phyloP scores from a whole-genome alignment of 2,113 vertebrate genomes.

The Aphyosemion australe region DNA sequence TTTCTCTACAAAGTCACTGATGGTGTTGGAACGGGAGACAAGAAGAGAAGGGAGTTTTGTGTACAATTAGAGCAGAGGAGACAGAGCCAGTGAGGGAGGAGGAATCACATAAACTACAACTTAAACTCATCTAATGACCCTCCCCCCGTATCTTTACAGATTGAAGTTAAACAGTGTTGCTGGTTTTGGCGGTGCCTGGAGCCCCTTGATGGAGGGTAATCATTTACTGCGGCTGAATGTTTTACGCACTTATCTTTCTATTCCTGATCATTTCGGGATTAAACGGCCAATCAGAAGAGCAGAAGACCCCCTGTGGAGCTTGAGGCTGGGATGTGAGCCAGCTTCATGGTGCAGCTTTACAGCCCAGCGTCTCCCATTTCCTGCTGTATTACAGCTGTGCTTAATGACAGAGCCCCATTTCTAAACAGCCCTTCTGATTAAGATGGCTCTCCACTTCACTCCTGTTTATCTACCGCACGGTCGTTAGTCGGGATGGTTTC shows the following conservation, averaged over 20 bases:
- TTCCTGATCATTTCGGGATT: conserved; percentile 52
- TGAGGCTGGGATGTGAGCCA: conserved; percentile 39
- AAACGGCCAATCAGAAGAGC: conserved; percentile 49
- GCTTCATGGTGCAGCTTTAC: conserved; percentile 50
- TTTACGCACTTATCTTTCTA: conserved; percentile 51
- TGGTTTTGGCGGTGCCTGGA: conserved; percentile 51
- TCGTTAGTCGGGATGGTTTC: conserved; percentile 69
- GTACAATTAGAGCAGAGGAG: conserved; percentile 49
- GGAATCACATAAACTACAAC: conserved; percentile 42
- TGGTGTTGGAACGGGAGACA: conserved; percentile 19
- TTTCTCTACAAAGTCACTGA: conserved; percentile 41
- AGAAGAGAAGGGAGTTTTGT: conserved; percentile 42
- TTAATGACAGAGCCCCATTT: conserved; percentile 66
- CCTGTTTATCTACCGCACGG: conserved; percentile 66
- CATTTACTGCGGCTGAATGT: conserved; percentile 51
- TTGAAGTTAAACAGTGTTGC: conserved; percentile 44
- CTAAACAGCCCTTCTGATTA: conserved; percentile 68
- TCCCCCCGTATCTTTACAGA: conserved; percentile 23
- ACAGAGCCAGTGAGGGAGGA: conserved; percentile 49
- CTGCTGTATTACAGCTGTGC: conserved; percentile 70
- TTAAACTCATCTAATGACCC: conserved; percentile 20
- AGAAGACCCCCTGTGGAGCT: conserved; percentile 39
- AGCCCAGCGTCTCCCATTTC: conserved; percentile 57
- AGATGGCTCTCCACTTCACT: conserved; percentile 59
- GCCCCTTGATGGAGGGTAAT: conserved; percentile 46